A percentile compares a stretch with the other conserved stretches of the same genome.
phyloP scores from a whole-genome alignment of 2,888 invertebrate genomes.

The Oscheius onirici region DNA sequence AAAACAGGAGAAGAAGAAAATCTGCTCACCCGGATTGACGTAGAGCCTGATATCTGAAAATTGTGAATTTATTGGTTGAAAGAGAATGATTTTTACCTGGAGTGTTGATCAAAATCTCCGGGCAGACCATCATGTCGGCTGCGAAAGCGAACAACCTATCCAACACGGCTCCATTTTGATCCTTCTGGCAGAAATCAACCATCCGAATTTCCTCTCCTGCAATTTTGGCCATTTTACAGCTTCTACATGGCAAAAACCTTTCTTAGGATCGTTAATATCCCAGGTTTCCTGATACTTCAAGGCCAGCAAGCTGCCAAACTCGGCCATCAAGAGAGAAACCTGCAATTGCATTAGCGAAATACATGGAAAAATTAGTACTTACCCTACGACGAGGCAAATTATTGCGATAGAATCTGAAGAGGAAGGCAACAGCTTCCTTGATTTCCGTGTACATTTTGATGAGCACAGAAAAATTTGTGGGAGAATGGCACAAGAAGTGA shows the following conservation, averaged over 20 bases:
- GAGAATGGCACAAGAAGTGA: background rate
- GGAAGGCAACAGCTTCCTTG: constrained; percentile 48
- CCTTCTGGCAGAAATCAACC: background rate
- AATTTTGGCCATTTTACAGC: background rate
- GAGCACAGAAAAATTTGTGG: background rate
- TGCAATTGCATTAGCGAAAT: background rate
- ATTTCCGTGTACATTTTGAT: constrained; percentile 53
- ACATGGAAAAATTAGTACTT: background rate
- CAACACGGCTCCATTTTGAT: background rate
- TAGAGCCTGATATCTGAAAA: constrained; percentile 24
- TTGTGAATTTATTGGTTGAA: background rate
- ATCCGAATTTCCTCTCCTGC: constrained; percentile 1
- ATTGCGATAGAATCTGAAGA: constrained; percentile 38
- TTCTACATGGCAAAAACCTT: background rate
- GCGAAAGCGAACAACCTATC: constrained; percentile 1
- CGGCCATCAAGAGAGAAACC: constrained; percentile 4
- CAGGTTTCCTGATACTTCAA: background rate
- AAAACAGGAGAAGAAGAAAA: too few relatives aligned
- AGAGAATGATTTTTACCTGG: background rate
- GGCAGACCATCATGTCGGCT: background rate
- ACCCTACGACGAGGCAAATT: constrained; percentile 46
- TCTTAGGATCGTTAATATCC: constrained; percentile 15
- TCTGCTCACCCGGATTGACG: constrained; percentile 37
- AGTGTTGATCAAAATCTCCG: background rate
- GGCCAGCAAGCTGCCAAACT: constrained; percentile 19